Evolutionary conservation across 2,797 vertebrate species (phyloP), one percentile per base, ranked within the genome.

Genomic region (Podarcis siculus): DNA sequence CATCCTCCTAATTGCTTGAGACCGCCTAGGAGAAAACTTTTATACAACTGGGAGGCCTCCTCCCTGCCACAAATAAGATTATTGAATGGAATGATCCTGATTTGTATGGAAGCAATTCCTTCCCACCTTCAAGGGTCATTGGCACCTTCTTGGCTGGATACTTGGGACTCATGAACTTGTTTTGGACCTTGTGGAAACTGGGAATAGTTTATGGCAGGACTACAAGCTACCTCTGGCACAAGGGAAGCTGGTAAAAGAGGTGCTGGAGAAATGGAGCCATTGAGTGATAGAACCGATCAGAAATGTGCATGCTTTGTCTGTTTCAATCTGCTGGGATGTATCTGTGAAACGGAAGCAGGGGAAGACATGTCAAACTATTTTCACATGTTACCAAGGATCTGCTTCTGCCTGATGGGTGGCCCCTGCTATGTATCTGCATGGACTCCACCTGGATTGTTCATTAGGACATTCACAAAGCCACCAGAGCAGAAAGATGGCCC

Each of bases 371-470:
- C 58, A 88, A 91, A 95, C n/a, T 55, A 66, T 88, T 95, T 96
- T 95, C 96, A 95, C 91, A 95, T 96, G 95, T 94, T 37, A 32
- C 80, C 55, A 72, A 58, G 0, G 0, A 1, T 2, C 0, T 58
- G 23, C n/a, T 9, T 80, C 95, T 97, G 95, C 96, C 94, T 93
- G 92, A 94, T 93, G 89, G 81, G 76, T 93, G 87, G 87, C 90
- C 87, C 83, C 87, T 83, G 35, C 49, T 4, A 0, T 0, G 10
- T 6, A 55, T 2, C 0, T 19, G 87, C 73, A 66, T 15, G 45
- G 93, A 69, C 91, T 90, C 82, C 5, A 1, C 79, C 37, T 81
- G 21, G 87, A 67, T 78, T 19, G 30, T 83, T 88, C 82, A 69
- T 85, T 39, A 49, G 67, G 82, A 82, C 25, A 1, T 83, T 89